phyloP scores from a whole-genome alignment of 1,140 invertebrate genomes.

The Drosophila lacertosa region DNA sequence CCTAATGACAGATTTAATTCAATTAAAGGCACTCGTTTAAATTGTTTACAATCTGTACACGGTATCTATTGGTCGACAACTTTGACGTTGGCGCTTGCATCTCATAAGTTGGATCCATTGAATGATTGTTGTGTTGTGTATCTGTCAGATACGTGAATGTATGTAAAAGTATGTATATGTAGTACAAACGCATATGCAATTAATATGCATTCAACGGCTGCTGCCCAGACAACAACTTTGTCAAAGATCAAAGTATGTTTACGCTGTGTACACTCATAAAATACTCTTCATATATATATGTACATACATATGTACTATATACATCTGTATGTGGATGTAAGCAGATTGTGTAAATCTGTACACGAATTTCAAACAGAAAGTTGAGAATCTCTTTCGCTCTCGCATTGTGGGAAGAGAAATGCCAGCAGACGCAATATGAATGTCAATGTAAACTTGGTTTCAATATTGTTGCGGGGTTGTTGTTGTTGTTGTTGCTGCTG shows the following conservation, averaged over 20 bases:
- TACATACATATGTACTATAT: conserved; percentile 5
- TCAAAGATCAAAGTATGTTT: conserved; percentile 45
- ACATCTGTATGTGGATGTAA: conserved; percentile 2
- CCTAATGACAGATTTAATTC: too few relatives aligned
- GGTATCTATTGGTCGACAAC: too few relatives aligned
- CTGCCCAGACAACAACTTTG: conserved; percentile 25
- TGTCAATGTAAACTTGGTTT: conserved; percentile 53
- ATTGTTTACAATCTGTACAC: too few relatives aligned
- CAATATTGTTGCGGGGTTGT: conserved; percentile 30
- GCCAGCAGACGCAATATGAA: conserved; percentile 35
- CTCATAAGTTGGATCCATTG: conserved; percentile 19
- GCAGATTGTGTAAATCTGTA: conserved; percentile 37
- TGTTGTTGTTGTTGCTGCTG: conserved; percentile 31
- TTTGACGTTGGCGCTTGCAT: background rate
- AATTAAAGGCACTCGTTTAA: too few relatives aligned
- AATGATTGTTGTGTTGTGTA: conserved; percentile 27
- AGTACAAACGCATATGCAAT: conserved; percentile 18
- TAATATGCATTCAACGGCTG: conserved; percentile 37
- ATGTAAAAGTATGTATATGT: conserved; percentile 1
- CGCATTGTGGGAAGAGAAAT: conserved; percentile 4
- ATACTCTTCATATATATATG: background rate
- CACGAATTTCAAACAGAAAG: conserved; percentile 34
- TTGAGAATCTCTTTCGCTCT: conserved; percentile 23
- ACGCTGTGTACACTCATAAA: conserved; percentile 6
- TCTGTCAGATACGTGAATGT: conserved; percentile 13